phyloP scores from a whole-genome alignment of 2,797 vertebrate genomes.

The Falco peregrinus region DNA sequence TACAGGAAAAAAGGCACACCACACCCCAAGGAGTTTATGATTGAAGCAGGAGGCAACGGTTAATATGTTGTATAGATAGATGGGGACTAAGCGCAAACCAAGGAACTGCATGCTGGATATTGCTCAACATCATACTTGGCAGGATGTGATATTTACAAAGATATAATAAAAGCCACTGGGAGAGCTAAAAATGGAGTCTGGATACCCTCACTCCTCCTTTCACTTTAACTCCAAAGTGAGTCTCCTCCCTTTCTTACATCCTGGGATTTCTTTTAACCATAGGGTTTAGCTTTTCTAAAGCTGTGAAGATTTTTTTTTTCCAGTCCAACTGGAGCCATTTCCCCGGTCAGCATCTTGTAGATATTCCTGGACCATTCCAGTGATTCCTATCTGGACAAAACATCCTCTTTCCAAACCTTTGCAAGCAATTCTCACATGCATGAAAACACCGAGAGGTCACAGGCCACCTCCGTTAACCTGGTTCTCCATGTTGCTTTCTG shows the following conservation, averaged over 20 bases:
- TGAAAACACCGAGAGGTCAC: neutral
- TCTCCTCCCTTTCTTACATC: neutral
- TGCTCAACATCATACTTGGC: neutral
- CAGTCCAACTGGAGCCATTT: neutral
- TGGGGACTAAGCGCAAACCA: neutral
- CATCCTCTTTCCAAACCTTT: neutral
- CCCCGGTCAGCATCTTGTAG: neutral
- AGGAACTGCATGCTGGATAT: neutral
- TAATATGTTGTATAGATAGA: neutral
- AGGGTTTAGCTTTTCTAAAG: neutral
- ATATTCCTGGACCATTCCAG: neutral
- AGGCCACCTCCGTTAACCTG: neutral
- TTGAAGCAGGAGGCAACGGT: neutral
- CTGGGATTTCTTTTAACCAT: neutral
- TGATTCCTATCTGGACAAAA: neutral
- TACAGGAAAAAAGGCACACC: neutral
- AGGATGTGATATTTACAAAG: neutral
- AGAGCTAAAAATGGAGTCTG: neutral
- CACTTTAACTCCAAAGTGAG: neutral
- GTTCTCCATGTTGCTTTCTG: neutral
- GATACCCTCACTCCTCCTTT: neutral
- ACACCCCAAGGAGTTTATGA: neutral
- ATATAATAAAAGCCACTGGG: neutral
- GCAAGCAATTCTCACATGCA: neutral
- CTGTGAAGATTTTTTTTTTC: neutral